Percentiles rank a stretch among this genome's conserved stretches.
These are phyloP conservation scores for Simalia tracyae DNA, from an alignment of 2,797 vertebrate genomes.

Conservation along the genomic window DNA sequence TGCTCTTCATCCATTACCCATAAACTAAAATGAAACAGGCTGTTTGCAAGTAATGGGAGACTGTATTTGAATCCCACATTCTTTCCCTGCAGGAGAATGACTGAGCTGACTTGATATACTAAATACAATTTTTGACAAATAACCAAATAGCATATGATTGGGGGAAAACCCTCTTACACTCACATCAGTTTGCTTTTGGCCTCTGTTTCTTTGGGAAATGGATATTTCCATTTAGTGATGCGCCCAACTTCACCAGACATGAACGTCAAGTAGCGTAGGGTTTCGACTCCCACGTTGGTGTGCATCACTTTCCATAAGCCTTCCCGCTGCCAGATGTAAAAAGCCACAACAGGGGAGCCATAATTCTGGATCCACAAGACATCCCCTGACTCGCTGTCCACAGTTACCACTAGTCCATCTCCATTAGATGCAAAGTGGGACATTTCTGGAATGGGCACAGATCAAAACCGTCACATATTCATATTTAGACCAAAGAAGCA, in stretches of 20 bases:
- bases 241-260: conserved; percentile 95
- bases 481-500: accelerated
- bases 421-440: conserved; percentile 97
- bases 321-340: conserved; percentile 97
- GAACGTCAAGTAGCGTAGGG: conserved; percentile 94
- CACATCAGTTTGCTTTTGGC: conserved; percentile 95
- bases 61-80: neutral
- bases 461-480: neutral
- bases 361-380: conserved; percentile 97
- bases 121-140: neutral
- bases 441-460: conserved; percentile 80
- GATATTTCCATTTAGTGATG: conserved; percentile 98
- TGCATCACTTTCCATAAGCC: conserved; percentile 90
- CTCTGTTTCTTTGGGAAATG: conserved; percentile 92
- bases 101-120: neutral
- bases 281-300: conserved; percentile 93
- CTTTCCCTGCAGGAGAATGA: neutral
- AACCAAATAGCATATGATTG: neutral
- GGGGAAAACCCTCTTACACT: conserved; percentile 55
- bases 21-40: neutral
- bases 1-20: neutral
- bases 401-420: conserved; percentile 95
- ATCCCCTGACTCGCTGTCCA: conserved; percentile 93
- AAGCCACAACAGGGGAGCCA: conserved; percentile 93
- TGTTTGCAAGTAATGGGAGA: neutral